A percentile compares a stretch with the other conserved stretches of the same genome.
phyloP scores from a whole-genome alignment of 2,797 vertebrate genomes.

The Gymnoscopelus microlampas region DNA sequence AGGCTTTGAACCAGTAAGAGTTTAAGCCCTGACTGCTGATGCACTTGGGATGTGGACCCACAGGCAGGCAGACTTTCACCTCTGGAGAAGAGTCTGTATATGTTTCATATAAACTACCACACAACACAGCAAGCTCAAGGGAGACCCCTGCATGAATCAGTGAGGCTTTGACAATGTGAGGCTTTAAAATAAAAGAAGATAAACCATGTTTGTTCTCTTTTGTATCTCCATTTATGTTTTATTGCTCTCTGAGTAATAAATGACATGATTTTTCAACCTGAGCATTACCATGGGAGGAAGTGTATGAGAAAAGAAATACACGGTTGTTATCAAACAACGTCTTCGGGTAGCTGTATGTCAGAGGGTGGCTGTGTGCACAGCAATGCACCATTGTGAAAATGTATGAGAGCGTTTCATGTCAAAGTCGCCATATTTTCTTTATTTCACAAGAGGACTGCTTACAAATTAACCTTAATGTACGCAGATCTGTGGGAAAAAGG shows the following conservation, averaged over 20 bases:
- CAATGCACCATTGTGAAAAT: constrained; percentile 10
- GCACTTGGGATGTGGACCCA: constrained; percentile 41
- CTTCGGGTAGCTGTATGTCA: constrained; percentile 40
- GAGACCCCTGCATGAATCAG: constrained; percentile 34
- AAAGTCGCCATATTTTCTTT: not conserved
- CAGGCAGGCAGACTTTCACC: constrained; percentile 6
- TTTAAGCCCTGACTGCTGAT: constrained; percentile 34
- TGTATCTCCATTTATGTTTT: constrained; percentile 45
- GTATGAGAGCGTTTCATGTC: not conserved
- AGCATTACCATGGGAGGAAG: constrained; percentile 51
- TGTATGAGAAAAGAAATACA: constrained; percentile 55
- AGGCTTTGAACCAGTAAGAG: constrained; percentile 23
- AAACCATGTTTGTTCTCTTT: constrained; percentile 34
- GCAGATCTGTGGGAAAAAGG: not conserved
- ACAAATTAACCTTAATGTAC: not conserved
- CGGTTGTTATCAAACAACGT: constrained; percentile 50
- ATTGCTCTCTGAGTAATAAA: constrained; percentile 36
- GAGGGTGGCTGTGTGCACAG: constrained; percentile 16
- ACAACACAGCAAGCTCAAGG: constrained; percentile 22
- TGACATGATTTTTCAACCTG: constrained; percentile 31
- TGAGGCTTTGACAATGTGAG: constrained; percentile 45
- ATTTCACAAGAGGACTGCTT: constrained; percentile 1
- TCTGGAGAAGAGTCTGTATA: constrained; percentile 23
- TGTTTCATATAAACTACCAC: constrained; percentile 40
- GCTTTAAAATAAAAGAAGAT: constrained; percentile 32